Percentiles rank a stretch among this genome's conserved stretches.
These are phyloP conservation scores for Helarctos malayanus DNA, from an alignment of 2,797 vertebrate species.

Conservation along the genomic window DNA sequence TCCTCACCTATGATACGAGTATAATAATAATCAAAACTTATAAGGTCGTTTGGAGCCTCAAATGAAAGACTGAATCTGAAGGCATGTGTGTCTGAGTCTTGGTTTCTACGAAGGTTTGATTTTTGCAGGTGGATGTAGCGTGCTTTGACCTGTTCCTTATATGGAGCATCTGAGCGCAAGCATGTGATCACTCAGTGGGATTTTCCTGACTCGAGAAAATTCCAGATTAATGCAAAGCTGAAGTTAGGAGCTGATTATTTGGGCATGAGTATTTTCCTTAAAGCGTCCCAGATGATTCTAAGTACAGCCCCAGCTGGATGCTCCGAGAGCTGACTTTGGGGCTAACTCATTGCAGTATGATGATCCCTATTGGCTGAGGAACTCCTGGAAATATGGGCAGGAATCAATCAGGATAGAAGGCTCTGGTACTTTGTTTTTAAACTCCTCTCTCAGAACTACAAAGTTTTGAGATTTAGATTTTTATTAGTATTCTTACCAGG, in stretches of 20 bases:
- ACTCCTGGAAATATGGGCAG: not conserved
- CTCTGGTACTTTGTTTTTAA: not conserved
- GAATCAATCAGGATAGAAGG: not conserved
- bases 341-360: not conserved
- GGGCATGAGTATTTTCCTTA: not conserved
- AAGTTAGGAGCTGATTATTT: not conserved
- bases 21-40: not conserved
- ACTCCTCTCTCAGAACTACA: not conserved
- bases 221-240: not conserved
- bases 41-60: not conserved
- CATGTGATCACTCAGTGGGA: not conserved
- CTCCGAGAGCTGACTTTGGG: constrained; percentile 30
- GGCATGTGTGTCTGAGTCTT: not conserved
- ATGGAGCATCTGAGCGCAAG: rapidly evolving
- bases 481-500: constrained; percentile 19
- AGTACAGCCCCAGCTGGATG: not conserved
- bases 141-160: not conserved
- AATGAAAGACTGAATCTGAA: not conserved
- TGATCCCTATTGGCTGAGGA: not conserved
- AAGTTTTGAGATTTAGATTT: constrained; percentile 43
- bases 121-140: not conserved
- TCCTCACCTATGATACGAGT: not conserved
- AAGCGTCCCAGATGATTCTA: constrained; percentile 16
- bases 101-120: not conserved
- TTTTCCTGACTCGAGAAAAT: not conserved